Evolutionary conservation across 2,888 invertebrate species (phyloP).

Genomic region (Cremastinae sp.): DNA sequence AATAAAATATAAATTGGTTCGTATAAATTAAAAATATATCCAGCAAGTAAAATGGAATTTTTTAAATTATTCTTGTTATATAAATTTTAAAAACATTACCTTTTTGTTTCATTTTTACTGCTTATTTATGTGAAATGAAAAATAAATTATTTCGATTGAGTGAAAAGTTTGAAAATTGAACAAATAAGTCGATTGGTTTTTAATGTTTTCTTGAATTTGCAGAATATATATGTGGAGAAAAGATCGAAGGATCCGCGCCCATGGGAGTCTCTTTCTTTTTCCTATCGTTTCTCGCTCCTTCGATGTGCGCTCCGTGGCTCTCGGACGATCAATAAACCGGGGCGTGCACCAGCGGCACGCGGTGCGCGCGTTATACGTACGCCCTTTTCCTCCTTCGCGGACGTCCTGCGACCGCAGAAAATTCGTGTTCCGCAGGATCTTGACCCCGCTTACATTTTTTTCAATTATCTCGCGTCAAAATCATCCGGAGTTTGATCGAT

Average conservation of each 20-base stretch:
- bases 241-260: slow-evolving; percentile 17
- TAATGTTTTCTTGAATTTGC: neutral
- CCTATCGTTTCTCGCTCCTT: slow-evolving; percentile 17
- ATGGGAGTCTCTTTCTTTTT: slow-evolving; percentile 16
- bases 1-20: too few species aligned
- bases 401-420: slow-evolving; percentile 48
- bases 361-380: slow-evolving; percentile 57
- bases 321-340: slow-evolving; percentile 77
- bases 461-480: neutral
- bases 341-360: slow-evolving; percentile 73
- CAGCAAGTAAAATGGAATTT: too few species aligned
- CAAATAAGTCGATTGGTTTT: too few species aligned
- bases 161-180: neutral
- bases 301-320: slow-evolving; percentile 71
- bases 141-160: too few species aligned
- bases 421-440: slow-evolving; percentile 30
- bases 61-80: too few species aligned
- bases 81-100: too few species aligned
- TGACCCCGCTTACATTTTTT: slow-evolving; percentile 29
- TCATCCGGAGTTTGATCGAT: neutral
- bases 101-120: too few species aligned
- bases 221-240: slow-evolving; percentile 22
- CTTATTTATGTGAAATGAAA: too few species aligned
- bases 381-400: slow-evolving; percentile 61
- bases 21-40: too few species aligned